phyloP scores from a whole-genome alignment of 2,888 invertebrate species.

The Junonia oenone region DNA sequence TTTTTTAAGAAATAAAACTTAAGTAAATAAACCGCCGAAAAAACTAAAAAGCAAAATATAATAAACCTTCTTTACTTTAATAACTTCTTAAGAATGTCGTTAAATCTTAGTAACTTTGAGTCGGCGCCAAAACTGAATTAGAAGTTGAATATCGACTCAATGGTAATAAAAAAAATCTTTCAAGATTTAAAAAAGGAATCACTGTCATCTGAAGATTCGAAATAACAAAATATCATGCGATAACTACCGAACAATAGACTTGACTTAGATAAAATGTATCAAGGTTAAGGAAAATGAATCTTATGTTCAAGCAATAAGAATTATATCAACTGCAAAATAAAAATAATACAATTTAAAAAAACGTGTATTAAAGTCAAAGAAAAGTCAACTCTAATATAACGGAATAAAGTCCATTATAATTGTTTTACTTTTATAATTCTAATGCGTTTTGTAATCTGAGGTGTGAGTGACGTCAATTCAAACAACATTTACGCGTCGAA shows the following conservation, averaged over 20 bases:
- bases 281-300: background rate
- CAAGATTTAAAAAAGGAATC: background rate
- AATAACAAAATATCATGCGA: slow-evolving; percentile 1
- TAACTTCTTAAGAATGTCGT: no score
- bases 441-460: slow-evolving; percentile 48
- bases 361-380: background rate
- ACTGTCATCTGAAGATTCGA: background rate
- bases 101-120: no score
- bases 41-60: no score
- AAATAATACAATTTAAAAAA: background rate
- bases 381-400: slow-evolving; percentile 12
- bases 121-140: background rate
- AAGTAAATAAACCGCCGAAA: no score
- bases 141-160: background rate
- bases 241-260: slow-evolving; percentile 13
- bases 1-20: no score
- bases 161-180: background rate
- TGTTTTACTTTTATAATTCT: slow-evolving; percentile 22
- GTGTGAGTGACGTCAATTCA: slow-evolving; percentile 59
- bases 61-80: no score
- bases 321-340: background rate
- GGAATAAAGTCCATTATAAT: slow-evolving; percentile 8
- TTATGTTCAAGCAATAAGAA: background rate
- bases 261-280: background rate
- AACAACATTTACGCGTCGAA: slow-evolving; percentile 51